These are phyloP conservation scores for Ptychoptera albimana DNA, from an alignment of 2,888 invertebrate species.

Conservation along the genomic window DNA sequence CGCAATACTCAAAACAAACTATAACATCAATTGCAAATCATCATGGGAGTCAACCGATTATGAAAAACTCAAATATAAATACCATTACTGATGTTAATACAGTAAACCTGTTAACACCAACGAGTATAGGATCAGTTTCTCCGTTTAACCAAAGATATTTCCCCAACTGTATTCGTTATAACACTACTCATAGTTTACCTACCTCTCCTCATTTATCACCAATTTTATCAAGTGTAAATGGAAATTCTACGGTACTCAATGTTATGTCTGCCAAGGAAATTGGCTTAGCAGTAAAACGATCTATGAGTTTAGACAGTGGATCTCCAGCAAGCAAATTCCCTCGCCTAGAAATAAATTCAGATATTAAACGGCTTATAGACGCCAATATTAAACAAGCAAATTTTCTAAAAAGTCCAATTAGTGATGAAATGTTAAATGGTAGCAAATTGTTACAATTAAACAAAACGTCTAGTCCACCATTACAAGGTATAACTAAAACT, in stretches of 20 bases:
- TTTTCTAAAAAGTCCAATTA: too few relatives aligned
- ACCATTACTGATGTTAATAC: background rate
- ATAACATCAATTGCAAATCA: background rate
- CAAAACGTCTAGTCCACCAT: slow-evolving; percentile 16
- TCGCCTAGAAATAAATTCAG: too few relatives aligned
- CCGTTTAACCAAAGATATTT: background rate
- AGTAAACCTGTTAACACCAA: background rate
- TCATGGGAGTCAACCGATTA: slow-evolving; percentile 4
- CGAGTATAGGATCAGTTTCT: background rate
- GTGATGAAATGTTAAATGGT: too few relatives aligned
- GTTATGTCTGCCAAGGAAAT: slow-evolving; percentile 19
- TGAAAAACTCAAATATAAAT: background rate
- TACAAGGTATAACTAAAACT: slow-evolving; percentile 18
- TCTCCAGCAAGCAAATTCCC: background rate
- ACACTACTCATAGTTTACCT: slow-evolving; percentile 16
- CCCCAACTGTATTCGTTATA: slow-evolving; percentile 6
- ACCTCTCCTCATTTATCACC: slow-evolving; percentile 17
- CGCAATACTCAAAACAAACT: background rate
- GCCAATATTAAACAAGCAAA: too few relatives aligned
- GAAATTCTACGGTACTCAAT: too few relatives aligned
- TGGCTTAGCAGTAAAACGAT: slow-evolving; percentile 18
- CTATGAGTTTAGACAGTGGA: slow-evolving; percentile 22
- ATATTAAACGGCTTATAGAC: too few relatives aligned
- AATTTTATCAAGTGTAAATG: slow-evolving; percentile 25
- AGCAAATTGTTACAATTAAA: too few relatives aligned